phyloP scores from a whole-genome alignment of 2,113 vertebrate genomes.

The Miniopterus natalensis region DNA sequence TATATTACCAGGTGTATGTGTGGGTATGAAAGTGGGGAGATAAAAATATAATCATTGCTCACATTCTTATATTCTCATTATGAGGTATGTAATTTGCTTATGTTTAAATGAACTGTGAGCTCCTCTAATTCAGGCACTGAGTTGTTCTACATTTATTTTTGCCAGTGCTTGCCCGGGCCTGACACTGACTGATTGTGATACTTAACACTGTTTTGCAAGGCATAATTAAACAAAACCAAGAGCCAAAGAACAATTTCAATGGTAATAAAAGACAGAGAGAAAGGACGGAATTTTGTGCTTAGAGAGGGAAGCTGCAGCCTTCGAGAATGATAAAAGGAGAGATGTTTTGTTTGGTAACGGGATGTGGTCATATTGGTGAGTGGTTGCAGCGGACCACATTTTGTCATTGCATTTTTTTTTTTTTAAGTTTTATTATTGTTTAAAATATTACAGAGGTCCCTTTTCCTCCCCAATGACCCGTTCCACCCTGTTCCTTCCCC shows the following conservation, averaged over 20 bases:
- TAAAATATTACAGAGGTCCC: no score
- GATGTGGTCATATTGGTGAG: neutral
- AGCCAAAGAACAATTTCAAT: neutral
- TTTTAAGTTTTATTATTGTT: no score
- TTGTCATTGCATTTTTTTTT: neutral
- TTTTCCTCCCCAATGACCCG: no score
- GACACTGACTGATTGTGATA: neutral
- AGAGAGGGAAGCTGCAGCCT: neutral
- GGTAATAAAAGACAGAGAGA: neutral
- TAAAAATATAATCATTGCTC: neutral
- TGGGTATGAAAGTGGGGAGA: neutral
- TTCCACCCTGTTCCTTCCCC: no score
- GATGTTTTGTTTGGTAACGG: neutral
- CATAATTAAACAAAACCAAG: neutral
- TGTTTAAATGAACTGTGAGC: neutral
- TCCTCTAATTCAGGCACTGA: neutral
- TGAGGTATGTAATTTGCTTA: neutral
- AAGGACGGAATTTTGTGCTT: neutral
- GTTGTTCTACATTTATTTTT: neutral
- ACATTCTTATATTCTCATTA: neutral
- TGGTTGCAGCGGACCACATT: neutral
- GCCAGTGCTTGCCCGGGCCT: neutral
- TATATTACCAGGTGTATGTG: rapidly evolving
- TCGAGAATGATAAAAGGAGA: neutral
- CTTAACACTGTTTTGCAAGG: neutral